These are phyloP conservation scores for Cyclophora punctaria DNA, from an alignment of 2,888 invertebrate species.

Conservation along the genomic window DNA sequence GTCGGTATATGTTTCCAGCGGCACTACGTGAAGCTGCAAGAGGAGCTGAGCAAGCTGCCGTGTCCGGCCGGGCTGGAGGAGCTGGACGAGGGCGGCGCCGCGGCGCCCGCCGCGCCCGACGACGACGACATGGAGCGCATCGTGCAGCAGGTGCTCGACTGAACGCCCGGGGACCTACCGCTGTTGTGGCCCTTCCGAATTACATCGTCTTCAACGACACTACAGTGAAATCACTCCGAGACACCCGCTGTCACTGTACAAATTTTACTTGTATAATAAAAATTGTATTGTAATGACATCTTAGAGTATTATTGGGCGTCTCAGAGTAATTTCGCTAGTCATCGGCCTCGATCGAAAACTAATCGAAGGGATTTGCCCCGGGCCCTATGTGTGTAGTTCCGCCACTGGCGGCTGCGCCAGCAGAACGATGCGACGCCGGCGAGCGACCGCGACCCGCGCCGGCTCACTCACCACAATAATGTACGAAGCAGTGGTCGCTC, in stretches of 20 bases:
- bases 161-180: neutral
- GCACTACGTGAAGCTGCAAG: conserved; percentile 87
- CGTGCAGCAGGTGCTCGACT: conserved; percentile 75
- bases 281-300: too few species aligned
- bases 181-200: too few species aligned
- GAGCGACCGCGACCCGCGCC: conserved; percentile 24
- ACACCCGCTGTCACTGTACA: neutral
- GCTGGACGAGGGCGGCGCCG: conserved; percentile 68
- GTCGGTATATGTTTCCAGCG: conserved; percentile 65
- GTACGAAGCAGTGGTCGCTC: too few species aligned
- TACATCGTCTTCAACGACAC: too few species aligned
- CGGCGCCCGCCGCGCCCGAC: conserved; percentile 46
- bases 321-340: too few species aligned
- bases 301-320: too few species aligned
- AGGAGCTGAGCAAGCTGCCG: conserved; percentile 88
- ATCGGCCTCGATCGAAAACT: too few species aligned
- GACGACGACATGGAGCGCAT: conserved; percentile 87
- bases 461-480: conserved; percentile 18
- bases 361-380: neutral
- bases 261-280: too few species aligned
- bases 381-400: neutral
- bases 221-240: too few species aligned
- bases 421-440: conserved; percentile 5
- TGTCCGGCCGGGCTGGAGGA: conserved; percentile 85
- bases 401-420: neutral